Conservation (phyloP, 2,797 vertebrate genomes). For the Anguilla marmorata region DNA sequence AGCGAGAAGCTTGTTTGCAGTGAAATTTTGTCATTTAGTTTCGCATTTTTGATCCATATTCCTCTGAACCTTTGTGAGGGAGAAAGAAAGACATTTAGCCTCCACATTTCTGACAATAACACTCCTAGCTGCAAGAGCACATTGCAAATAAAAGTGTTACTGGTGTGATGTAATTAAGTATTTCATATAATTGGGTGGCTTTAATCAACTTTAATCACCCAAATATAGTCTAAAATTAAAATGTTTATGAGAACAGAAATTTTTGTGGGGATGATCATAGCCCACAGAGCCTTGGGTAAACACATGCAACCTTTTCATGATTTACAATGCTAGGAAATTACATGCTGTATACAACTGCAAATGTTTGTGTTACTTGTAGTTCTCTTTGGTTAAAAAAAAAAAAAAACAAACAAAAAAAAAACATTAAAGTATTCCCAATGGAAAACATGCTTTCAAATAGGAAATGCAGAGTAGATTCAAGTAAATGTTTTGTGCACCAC, state of each 20-base stretch:
- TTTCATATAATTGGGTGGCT: conserved; percentile 71
- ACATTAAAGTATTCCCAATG: conserved; percentile 33
- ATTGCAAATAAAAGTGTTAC: conserved; percentile 72
- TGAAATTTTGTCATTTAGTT: neutral
- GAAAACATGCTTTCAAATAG: neutral
- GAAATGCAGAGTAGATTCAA: neutral
- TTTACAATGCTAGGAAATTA: conserved; percentile 63
- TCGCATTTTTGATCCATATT: neutral
- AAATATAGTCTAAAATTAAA: conserved; percentile 77
- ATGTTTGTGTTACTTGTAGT: conserved; percentile 51
- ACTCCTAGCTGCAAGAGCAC: conserved; percentile 56
- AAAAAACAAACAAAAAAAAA: conserved; percentile 19
- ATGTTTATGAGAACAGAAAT: conserved; percentile 71
- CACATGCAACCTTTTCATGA: conserved; percentile 75
- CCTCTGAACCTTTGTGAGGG: neutral
- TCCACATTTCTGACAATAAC: conserved; percentile 23
- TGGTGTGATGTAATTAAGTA: conserved; percentile 73
- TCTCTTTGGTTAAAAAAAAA: conserved; percentile 49
- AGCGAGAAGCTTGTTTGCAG: neutral
- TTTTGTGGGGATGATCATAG: conserved; percentile 72
- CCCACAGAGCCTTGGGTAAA: conserved; percentile 66
- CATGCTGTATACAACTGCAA: conserved; percentile 44
- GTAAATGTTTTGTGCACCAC: neutral
- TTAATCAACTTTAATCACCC: conserved; percentile 75
- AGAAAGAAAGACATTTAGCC: neutral